Conservation (phyloP, 2,113 vertebrate genomes). For the Euleptes europaea region DNA sequence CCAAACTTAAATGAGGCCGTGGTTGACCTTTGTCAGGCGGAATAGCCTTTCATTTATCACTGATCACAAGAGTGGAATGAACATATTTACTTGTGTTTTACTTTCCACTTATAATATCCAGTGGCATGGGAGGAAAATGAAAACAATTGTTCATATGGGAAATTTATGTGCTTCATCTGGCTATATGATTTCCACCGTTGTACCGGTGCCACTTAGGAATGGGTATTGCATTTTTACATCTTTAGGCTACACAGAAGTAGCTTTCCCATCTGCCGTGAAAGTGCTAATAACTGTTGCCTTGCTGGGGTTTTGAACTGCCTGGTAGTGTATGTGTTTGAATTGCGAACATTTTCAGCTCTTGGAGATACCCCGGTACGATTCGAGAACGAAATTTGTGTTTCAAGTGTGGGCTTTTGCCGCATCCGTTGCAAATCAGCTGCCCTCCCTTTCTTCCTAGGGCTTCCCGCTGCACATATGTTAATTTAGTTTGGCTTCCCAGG, state of each 20-base stretch:
- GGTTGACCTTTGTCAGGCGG: constrained; percentile 74
- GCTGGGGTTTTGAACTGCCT: constrained; percentile 39
- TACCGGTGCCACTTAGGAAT: constrained; percentile 86
- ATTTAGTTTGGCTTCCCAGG: background rate
- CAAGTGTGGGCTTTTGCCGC: constrained; percentile 15
- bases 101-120: constrained; percentile 80
- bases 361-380: constrained; percentile 36
- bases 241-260: constrained; percentile 84
- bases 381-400: constrained; percentile 27
- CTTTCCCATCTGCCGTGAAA: constrained; percentile 80
- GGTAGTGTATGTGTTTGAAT: constrained; percentile 47
- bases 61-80: constrained; percentile 75
- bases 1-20: constrained; percentile 18
- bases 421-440: accelerated
- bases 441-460: background rate
- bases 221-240: constrained; percentile 82
- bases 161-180: constrained; percentile 97
- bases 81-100: constrained; percentile 82
- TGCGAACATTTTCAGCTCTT: constrained; percentile 40
- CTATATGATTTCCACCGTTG: constrained; percentile 84
- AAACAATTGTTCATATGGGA: constrained; percentile 88
- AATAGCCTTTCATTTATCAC: constrained; percentile 80
- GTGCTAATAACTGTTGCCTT: constrained; percentile 44
- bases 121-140: constrained; percentile 83
- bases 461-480: background rate